These are phyloP conservation scores for Gastrophysa polygoni DNA, from an alignment of 2,888 invertebrate genomes.

Conservation along the genomic window DNA sequence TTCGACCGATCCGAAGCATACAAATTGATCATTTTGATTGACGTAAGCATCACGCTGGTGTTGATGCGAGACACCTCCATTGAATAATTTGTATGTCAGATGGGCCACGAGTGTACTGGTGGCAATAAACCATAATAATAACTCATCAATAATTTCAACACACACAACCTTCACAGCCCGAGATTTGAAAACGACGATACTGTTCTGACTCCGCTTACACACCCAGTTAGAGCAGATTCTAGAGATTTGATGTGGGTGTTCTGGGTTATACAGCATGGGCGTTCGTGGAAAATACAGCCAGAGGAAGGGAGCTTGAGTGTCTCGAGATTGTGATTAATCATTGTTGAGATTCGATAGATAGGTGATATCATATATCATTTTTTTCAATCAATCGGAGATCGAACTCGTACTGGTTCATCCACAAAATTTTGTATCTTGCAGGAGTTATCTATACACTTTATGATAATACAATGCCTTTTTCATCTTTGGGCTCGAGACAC, in stretches of 20 bases:
- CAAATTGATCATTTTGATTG: neutral
- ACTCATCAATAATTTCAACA: neutral
- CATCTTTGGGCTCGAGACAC: too few species aligned
- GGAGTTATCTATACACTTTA: too few species aligned
- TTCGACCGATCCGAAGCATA: neutral
- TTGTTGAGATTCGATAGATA: too few species aligned
- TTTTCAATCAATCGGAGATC: too few species aligned
- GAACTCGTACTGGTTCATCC: too few species aligned
- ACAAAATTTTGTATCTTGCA: too few species aligned
- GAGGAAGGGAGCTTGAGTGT: too few species aligned
- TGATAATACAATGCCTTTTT: too few species aligned
- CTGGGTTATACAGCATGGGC: neutral
- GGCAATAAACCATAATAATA: constrained; percentile 2
- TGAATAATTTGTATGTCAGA: constrained; percentile 15
- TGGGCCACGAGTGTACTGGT: constrained; percentile 10
- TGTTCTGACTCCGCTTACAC: neutral
- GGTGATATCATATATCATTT: too few species aligned
- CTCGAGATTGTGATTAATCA: too few species aligned
- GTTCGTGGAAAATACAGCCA: neutral
- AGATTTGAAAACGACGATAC: neutral
- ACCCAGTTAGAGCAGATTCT: neutral
- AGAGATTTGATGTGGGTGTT: neutral
- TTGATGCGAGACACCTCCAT: neutral
- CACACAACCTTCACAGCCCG: neutral
- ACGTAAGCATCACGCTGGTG: neutral